Evolutionary conservation across 1,140 invertebrate species (phyloP).

Genomic region (Ericerus pela): DNA sequence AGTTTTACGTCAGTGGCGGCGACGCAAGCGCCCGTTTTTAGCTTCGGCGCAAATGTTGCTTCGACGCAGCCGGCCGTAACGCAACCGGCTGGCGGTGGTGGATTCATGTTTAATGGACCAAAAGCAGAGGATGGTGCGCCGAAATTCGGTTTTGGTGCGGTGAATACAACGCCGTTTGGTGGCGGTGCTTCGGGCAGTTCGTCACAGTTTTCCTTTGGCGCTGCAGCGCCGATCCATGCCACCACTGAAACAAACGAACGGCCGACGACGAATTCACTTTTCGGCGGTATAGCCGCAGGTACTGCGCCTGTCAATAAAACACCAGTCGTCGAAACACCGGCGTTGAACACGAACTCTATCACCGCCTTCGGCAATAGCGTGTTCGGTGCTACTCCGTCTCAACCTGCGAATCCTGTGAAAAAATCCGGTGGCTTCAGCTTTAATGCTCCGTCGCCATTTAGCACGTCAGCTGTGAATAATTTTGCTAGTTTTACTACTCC

Average conservation of each 20-base stretch:
- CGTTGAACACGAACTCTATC: too few relatives aligned
- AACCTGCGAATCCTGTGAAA: neutral
- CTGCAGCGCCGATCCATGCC: neutral
- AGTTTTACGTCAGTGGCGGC: neutral
- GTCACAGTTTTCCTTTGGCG: neutral
- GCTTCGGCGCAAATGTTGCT: neutral
- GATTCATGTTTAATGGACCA: neutral
- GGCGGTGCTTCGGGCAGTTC: neutral
- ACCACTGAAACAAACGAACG: neutral
- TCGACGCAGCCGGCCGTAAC: neutral
- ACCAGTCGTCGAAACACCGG: too few relatives aligned
- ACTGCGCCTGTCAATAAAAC: neutral
- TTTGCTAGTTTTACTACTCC: neutral
- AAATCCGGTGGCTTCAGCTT: neutral
- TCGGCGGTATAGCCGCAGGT: neutral
- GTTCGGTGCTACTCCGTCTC: neutral
- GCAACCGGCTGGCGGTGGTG: neutral
- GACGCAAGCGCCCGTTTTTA: neutral
- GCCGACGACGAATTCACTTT: neutral
- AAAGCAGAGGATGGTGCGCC: neutral
- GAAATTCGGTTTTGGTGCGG: neutral
- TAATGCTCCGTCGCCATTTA: neutral
- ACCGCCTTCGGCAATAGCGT: neutral
- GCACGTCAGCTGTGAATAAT: neutral
- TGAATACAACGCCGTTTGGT: too few relatives aligned